Evolutionary conservation across 2,888 invertebrate genomes (phyloP).

Genomic region (Epicampocera succincta): DNA sequence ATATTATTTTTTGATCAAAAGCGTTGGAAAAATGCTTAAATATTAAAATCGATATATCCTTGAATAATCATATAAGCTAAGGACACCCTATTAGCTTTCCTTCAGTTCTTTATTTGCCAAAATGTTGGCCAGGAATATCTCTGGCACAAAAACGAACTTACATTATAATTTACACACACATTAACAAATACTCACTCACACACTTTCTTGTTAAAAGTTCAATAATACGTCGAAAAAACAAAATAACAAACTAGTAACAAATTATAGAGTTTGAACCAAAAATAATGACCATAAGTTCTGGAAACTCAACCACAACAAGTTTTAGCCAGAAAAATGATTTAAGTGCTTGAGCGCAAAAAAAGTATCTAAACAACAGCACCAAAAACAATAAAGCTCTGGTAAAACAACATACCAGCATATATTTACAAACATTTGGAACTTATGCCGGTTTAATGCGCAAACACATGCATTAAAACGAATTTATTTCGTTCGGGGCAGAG

Average conservation of each 20-base stretch:
- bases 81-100: too few species aligned
- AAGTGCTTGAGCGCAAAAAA: conserved; percentile 41
- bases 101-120: too few species aligned
- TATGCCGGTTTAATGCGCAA: background rate
- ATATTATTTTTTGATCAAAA: too few species aligned
- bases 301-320: conserved; percentile 61
- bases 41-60: too few species aligned
- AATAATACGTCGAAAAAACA: conserved; percentile 19
- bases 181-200: background rate
- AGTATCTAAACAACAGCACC: conserved; percentile 15
- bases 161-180: background rate
- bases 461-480: conserved; percentile 13
- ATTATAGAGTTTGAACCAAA: conserved; percentile 60
- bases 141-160: too few species aligned
- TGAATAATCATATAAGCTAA: too few species aligned
- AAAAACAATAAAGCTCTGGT: conserved; percentile 20
- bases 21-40: too few species aligned
- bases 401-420: conserved; percentile 17
- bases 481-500: conserved; percentile 27
- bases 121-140: too few species aligned
- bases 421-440: conserved; percentile 14
- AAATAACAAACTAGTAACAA: conserved; percentile 65
- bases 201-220: conserved; percentile 1
- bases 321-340: conserved; percentile 60
- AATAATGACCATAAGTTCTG: conserved; percentile 59